These are phyloP conservation scores for Oreochromis aureus DNA, from an alignment of 2,113 vertebrate species.

Conservation along the genomic window DNA sequence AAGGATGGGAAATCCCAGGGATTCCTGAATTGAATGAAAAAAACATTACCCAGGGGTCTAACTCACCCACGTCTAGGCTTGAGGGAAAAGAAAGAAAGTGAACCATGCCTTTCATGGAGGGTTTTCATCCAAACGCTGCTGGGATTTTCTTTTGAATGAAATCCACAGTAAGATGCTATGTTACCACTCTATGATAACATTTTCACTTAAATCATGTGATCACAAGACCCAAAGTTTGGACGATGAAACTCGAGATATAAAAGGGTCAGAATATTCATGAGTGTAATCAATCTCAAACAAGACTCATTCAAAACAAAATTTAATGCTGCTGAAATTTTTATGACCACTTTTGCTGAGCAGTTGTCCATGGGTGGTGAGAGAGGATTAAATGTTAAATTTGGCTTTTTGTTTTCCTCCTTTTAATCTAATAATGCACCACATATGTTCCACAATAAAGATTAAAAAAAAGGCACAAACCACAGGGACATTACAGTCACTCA, in stretches of 20 bases:
- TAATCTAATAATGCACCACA: not conserved
- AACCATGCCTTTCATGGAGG: not conserved
- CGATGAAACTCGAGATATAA: not conserved
- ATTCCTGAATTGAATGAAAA: not conserved
- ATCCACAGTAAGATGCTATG: not conserved
- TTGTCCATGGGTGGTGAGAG: not conserved
- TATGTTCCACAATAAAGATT: not conserved
- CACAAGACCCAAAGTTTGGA: not conserved
- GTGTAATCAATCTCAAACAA: not conserved
- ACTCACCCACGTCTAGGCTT: not conserved
- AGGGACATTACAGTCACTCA: not conserved
- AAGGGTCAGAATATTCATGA: not conserved
- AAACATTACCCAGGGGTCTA: not conserved
- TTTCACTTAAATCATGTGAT: not conserved
- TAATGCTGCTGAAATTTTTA: not conserved
- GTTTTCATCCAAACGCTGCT: not conserved
- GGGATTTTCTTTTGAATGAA: not conserved
- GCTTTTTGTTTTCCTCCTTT: not conserved
- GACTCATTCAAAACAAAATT: not conserved
- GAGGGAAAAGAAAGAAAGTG: not conserved
- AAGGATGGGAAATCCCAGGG: constrained; percentile 2
- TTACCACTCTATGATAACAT: not conserved
- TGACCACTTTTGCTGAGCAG: not conserved
- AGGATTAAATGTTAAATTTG: not conserved
- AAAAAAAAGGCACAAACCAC: not conserved